phyloP scores from a whole-genome alignment of 2,797 vertebrate species.

The Danio tinwini region DNA sequence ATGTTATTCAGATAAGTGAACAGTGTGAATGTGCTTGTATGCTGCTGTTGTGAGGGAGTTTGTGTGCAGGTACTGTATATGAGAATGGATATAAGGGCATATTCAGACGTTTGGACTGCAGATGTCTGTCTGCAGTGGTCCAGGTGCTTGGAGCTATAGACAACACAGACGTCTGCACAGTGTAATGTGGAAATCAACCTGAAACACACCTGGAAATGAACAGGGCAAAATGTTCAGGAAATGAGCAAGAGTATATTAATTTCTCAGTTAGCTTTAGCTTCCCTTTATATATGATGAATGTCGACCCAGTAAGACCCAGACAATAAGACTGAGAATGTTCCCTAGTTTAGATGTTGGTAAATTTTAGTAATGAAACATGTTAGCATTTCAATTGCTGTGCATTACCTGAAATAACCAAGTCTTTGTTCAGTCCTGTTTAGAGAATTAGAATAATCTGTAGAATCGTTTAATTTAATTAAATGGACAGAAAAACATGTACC shows the following conservation, averaged over 20 bases:
- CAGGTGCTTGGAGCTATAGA: slow-evolving; percentile 64
- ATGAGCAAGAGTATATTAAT: slow-evolving; percentile 33
- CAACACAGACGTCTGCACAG: slow-evolving; percentile 35
- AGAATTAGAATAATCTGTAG: too few relatives aligned
- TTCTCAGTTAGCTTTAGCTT: slow-evolving; percentile 34
- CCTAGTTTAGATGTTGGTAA: neutral
- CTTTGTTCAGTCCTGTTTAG: neutral
- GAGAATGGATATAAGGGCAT: slow-evolving; percentile 46
- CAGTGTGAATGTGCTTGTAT: neutral
- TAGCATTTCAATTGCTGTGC: neutral
- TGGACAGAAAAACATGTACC: neutral
- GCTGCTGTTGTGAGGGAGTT: neutral
- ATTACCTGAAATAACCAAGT: neutral
- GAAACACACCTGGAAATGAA: slow-evolving; percentile 44
- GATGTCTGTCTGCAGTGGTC: slow-evolving; percentile 47
- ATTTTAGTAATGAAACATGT: neutral
- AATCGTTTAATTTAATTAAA: neutral
- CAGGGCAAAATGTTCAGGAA: slow-evolving; percentile 50
- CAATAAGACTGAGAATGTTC: slow-evolving; percentile 13
- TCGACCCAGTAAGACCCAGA: slow-evolving; percentile 10
- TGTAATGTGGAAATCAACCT: slow-evolving; percentile 37
- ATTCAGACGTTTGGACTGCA: slow-evolving; percentile 58
- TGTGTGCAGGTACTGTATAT: slow-evolving; percentile 12
- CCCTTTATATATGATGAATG: slow-evolving; percentile 7
- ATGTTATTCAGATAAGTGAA: neutral